Conservation (phyloP, 2,888 invertebrate genomes). For the Saturnia japonica region DNA sequence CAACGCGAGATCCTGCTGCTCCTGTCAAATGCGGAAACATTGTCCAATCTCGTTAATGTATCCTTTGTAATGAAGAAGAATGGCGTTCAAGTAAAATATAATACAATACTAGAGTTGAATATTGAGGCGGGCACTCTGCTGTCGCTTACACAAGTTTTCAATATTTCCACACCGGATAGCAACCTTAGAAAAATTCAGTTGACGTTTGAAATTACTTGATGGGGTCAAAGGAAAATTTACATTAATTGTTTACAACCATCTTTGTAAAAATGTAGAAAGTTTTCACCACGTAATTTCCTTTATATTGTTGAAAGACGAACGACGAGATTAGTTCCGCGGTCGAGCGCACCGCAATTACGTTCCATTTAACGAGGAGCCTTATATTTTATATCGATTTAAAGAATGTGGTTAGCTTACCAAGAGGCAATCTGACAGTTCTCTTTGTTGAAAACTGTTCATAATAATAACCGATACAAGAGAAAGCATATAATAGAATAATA, state of each 20-base stretch:
- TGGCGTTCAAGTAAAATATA: not conserved
- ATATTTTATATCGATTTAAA: not conserved
- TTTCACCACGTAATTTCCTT: constrained; percentile 1
- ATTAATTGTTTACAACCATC: not conserved
- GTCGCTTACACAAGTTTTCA: not conserved
- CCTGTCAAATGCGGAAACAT: not conserved
- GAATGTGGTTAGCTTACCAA: not conserved
- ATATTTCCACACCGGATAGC: not conserved
- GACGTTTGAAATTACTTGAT: not conserved
- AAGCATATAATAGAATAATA: not conserved
- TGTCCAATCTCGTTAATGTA: not conserved
- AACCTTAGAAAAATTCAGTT: not conserved
- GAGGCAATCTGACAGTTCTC: not conserved
- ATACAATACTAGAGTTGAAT: not conserved
- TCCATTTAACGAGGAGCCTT: constrained; percentile 1
- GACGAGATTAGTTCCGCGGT: not conserved
- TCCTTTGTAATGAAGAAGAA: not conserved
- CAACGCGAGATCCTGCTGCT: not conserved
- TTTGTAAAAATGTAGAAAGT: not conserved
- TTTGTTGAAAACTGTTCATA: not conserved
- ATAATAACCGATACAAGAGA: not conserved
- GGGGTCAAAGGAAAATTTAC: not conserved
- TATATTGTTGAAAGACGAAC: not conserved
- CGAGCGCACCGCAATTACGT: not conserved
- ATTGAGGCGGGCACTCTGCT: not conserved